Evolutionary conservation across 2,797 vertebrate species (phyloP), one percentile per base, ranked within the genome.

Genomic region (Chanos chanos): DNA sequence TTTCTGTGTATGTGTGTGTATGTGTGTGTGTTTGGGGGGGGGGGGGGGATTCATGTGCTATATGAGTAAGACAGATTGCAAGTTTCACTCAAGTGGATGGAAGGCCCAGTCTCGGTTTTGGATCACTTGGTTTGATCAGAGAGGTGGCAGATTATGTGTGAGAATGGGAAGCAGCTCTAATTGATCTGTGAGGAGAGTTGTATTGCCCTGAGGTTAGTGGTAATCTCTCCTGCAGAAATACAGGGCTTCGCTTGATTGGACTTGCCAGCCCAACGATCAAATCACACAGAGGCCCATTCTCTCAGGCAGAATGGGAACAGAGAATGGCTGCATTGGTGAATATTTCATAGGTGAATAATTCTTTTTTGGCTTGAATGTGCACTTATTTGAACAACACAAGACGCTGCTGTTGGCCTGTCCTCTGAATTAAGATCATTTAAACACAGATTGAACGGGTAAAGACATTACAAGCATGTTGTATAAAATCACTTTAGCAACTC

Each of bases 111-210:
- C 72, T 18, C 73, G 52, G 66, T 73, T 72, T 77, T 45, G 66
- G 67, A 75, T 82, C 72, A 54, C 66, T 71, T 79, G 64, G 59
- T 70, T 60, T 70, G 69, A 75, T 79, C 73, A 72, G 62, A 68
- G 62, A 68, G 40, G 30, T 43, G 44, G 67, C 63, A 73, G 77
- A 81, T 83, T 74, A 74, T 71, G 56, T 31, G 18, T 45, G 33
- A 39, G 63, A 67, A 62, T 44, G 37, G 10, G 59, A 78, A 70
- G 62, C 25, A 25, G 56, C 64, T 43, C 3, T 4, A 53, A 82
- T 79, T 76, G 82, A 84, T 83, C 54, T 31, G 41, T 18, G 27
- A 36, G 31, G 53, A 61, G 44, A 33, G n/a, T n/a, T n/a, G n/a
- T 25, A 37, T 49, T 64, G 68, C 66, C 66, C 16, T 3, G 0